Base-by-base conservation (phyloP, 1,140 invertebrate species). In the Microplitis mediator region DNA sequence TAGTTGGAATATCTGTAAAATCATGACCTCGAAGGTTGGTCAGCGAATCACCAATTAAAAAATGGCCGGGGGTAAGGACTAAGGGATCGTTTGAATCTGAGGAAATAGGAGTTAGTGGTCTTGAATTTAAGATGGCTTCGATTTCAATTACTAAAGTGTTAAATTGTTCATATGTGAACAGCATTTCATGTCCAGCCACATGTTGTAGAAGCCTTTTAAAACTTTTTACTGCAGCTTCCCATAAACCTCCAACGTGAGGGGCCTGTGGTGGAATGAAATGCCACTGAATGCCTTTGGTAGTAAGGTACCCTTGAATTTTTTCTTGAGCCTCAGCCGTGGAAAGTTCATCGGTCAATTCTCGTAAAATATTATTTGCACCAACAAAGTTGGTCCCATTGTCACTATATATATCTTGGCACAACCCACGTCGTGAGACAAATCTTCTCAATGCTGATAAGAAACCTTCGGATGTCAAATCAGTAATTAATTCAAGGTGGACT, bases 211-310 rank as follows among this genome's bases (percentile, higher is more conserved):
- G 62, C 16, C 14, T 45, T 23, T 65, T 51, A 51, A 65, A 65
- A 1, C 4, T 16, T 50, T 65, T 65, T 0, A 65, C 62, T 0
- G 62, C 67, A 8, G 78, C 68, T 69, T 85, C 83, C 78, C 83
- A 84, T 4, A 76, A 39, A 13, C 81, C 81, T 54, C 84, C 80
- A 63, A 82, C 79, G 58, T 84, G 77, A 6, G 81, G 81, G n/a
- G 80, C 74, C 11, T 63, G 50, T 6, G 83, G 80, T 0, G 80
- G 82, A 69, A 75, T 81, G 60, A 82, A 84, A 56, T 79, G 73
- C 80, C 81, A 84, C 6, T 73, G 31, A 23, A 81, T 78, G n/a
- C 39, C 9, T 23, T 67, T 32, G 35, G 23, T 31, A 52, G 16
- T 50, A 8, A 54, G 6, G 35, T 45, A 32, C 45, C 39, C 36